Evolutionary conservation across 2,797 vertebrate genomes (phyloP), one percentile per base, ranked within the genome.

Genomic region (Cossypha niveicapilla): DNA sequence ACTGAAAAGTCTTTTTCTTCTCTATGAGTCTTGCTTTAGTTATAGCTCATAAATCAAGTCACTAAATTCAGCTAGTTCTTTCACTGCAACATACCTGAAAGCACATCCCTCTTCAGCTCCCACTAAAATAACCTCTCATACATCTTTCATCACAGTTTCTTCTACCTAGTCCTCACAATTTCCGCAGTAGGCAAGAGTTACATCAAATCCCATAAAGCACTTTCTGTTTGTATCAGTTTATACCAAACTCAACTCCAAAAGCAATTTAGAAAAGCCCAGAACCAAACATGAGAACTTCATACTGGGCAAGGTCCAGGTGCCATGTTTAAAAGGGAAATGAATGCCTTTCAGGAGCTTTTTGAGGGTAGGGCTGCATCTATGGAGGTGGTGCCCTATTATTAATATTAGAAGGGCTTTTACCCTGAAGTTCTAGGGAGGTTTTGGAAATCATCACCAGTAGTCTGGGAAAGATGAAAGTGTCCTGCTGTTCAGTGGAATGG

Each of bases 21-120:
- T 80, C 27, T 35, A 11, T 54, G 27, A 37, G 13, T 76, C 24
- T 57, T 73, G 23, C 21, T 88, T 75, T 85, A 53, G 17, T 21
- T 82, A 18, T 41, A 48, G 11, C 13, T 78, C 47, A 54, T 83
- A 76, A 79, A 93, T 73, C 68, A 86, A 82, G 13, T 24, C 68
- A 61, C 34, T 53, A 53, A 61, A 77, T 70, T 80, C 57, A 73
- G 24, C 18, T 58, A 28, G 30, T 23, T 42, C 11, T 83, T 73
- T 70, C 73, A 37, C 19, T 47, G 51, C 25, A 58, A 30, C 32
- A 32, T 9, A 73, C 13, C 39, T 67, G 77, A 90, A 80, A 85
- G 8, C 12, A 48, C 13, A 39, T 73, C 7, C 19, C 3, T 70
- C 68, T 61, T 65, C 51, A 61, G 11, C 7, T 78, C 32, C 32